Base-by-base conservation (phyloP, 2,797 vertebrate species). In the Crocidura indochinensis region DNA sequence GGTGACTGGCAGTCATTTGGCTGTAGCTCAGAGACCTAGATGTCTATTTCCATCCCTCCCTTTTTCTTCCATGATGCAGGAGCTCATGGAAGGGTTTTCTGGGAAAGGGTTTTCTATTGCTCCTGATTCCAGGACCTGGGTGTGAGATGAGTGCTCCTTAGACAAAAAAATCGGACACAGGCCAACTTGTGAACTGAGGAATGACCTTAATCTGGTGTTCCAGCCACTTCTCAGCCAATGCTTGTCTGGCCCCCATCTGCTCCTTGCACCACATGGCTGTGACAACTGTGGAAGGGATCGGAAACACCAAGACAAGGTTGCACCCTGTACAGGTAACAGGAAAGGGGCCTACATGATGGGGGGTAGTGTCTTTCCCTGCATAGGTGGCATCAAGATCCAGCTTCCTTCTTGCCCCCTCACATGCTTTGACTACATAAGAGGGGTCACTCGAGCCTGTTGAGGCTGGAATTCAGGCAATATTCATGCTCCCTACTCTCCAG, bases 191-290 rank as follows among this genome's bases (percentile, higher is more conserved):
- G 24, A n/a, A 72, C 29, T n/a, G 51, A 27, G 38, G 26, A 77
- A 84, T 84, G 0, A 82, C 98, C 98, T 98, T 98, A 98, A 98
- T 95, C 15, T 49, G 64, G 19, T 71, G 1, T 92, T 93, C 12
- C 89, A 99, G 99, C 77, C 99, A 99, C 84, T 95, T 98, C 72
- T 97, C 99, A 10, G 97, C 98, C 56, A 99, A 99, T 72, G 99
- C 99, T 85, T 99, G 99, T 62, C 97, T 99, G 71, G 98, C 98
- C 6, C 99, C 99, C 12, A 85, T 99, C 75, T 99, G 99, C 93
- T 98, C 99, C 24, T 96, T 99, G 31, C 98, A 99, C 93, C 98
- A 98, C 0, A 97, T 98, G 47, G 99, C 99, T 0, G 98, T 99
- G 96, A 97, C 98, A 15, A 98, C 98, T 0, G 98, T 99, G 90